phyloP scores from a whole-genome alignment of 2,113 vertebrate genomes.

The Toxostoma redivivum region DNA sequence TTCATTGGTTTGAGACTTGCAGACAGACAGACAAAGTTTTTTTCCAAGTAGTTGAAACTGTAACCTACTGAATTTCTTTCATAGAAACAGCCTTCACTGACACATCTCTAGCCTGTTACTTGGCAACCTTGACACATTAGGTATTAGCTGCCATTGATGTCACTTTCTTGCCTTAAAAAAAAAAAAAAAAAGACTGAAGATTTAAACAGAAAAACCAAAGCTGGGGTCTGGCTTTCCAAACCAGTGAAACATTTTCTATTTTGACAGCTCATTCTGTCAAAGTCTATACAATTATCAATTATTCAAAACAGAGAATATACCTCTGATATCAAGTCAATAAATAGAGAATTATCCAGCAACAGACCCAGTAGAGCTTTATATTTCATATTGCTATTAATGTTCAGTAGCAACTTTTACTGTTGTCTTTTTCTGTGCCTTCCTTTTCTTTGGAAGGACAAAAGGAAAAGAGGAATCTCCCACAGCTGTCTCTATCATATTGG shows the following conservation, averaged over 20 bases:
- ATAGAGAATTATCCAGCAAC: neutral
- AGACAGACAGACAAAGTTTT: neutral
- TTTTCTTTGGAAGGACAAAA: neutral
- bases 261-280: neutral
- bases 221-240: neutral
- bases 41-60: neutral
- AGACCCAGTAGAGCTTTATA: neutral
- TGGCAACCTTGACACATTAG: slow-evolving; percentile 36
- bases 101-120: slow-evolving; percentile 11
- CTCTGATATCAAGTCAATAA: neutral
- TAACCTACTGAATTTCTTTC: neutral
- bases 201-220: neutral
- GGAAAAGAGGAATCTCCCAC: neutral
- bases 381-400: neutral
- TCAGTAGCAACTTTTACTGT: neutral
- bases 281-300: neutral
- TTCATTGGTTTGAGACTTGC: neutral
- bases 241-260: neutral
- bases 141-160: neutral
- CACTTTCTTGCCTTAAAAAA: neutral
- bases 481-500: neutral
- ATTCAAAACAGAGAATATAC: neutral
- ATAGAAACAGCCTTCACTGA: neutral
- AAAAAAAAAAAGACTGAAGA: neutral
- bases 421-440: neutral